A percentile compares a stretch with the other conserved stretches of the same genome.
These are phyloP conservation scores for Casuarius casuarius DNA, from an alignment of 2,113 vertebrate species.

Conservation along the genomic window DNA sequence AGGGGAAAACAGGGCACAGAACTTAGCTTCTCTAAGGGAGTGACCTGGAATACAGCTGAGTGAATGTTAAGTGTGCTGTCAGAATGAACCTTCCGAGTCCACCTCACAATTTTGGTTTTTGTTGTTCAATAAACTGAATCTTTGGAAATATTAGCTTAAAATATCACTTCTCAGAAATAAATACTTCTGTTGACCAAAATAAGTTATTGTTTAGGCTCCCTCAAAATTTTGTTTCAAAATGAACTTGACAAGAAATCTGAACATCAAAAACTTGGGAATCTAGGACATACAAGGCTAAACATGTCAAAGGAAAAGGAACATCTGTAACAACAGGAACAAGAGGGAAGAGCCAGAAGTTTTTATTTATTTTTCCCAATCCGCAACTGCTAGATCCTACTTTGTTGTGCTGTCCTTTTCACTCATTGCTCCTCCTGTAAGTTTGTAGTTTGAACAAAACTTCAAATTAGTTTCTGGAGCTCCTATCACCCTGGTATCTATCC, in stretches of 20 bases:
- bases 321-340: background rate
- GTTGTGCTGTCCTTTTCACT: background rate
- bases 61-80: background rate
- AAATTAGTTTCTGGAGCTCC: background rate
- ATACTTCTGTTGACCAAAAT: constrained; percentile 36
- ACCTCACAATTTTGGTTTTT: background rate
- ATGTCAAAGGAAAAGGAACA: background rate
- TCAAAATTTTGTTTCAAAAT: constrained; percentile 35
- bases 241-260: background rate
- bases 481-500: background rate
- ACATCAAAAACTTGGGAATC: background rate
- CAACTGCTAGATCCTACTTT: background rate
- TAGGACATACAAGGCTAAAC: background rate
- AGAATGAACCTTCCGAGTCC: background rate
- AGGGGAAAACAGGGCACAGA: background rate
- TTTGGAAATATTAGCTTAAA: background rate
- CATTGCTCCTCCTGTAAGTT: background rate
- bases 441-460: background rate
- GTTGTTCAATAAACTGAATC: background rate
- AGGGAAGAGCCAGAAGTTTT: background rate
- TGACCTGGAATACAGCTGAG: background rate
- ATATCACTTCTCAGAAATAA: constrained; percentile 21
- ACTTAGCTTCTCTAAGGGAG: background rate
- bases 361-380: background rate
- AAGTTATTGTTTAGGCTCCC: background rate